Base-by-base conservation (phyloP, 2,888 invertebrate genomes). In the Caenorhabditis sinica region DNA sequence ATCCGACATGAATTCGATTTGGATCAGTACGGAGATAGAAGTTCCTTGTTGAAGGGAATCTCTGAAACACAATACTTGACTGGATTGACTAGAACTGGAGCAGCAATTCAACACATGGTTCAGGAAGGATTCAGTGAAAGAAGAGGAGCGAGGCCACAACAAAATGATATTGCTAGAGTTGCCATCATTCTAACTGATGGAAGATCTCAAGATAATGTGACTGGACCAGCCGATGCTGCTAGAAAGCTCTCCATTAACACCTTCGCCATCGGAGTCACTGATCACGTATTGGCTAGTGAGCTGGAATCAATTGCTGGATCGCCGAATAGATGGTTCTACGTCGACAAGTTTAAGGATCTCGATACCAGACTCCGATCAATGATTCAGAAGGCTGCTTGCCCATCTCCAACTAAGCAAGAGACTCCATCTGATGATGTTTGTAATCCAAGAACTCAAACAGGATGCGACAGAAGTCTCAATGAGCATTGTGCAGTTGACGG, bases 181-280 rank as follows among this genome's bases (percentile, higher is more conserved):
- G 93, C 93, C 15, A 92, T 94, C 49, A 93, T 93, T 8, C 91
- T 94, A 40, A 93, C 93, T 0, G 93, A 93, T 83, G 93, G 93
- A 8, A 85, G 93, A 28, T 93, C 93, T 36, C 93, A 93, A 80
- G 93, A 93, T 76, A 89, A 91, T 66, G 93, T 94, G 4, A 91
- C 92, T n/a, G 84, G 84, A 30, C 92, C 93, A 45, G 93, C 93
- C 3, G 89, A 86, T 36, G 65, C 87, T n/a, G 93, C 93, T 0
- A 86, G 92, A 13, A 82, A 89, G n/a, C 72, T 88, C 4, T 91
- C 61, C n/a, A 91, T 93, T 75, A 91, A 91, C 60, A 92, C 93
- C 82, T 92, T 93, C 76, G 92, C 93, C 17, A 92, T 93, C 49
- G 93, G 93, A 6, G 93, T 93, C 3, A 93, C 93, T 2, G 91